phyloP scores from a whole-genome alignment of 2,888 invertebrate species.

The Cephalotes varians region DNA sequence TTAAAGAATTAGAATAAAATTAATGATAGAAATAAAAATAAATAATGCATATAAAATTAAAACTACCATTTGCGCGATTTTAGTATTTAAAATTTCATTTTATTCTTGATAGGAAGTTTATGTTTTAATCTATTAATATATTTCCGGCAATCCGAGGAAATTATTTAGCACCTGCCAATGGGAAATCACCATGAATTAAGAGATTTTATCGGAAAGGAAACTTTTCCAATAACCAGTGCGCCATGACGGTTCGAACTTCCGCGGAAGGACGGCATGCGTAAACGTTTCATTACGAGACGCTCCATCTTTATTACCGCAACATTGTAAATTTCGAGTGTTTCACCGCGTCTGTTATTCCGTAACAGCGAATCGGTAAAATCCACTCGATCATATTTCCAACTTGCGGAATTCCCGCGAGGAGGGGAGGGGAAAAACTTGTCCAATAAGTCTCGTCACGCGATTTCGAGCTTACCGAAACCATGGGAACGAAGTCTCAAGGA shows the following conservation, averaged over 20 bases:
- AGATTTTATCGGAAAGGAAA: conserved; percentile 36
- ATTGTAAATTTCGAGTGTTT: conserved; percentile 48
- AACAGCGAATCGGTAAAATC: conserved; percentile 37
- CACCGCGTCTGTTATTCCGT: conserved; percentile 27
- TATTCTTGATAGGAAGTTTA: neutral
- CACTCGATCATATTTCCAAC: conserved; percentile 23
- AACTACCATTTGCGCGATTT: neutral
- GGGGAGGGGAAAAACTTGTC: conserved; percentile 6
- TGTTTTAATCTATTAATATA: conserved; percentile 16
- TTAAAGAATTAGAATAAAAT: neutral
- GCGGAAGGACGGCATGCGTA: conserved; percentile 24
- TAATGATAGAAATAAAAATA: neutral
- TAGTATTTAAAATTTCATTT: neutral
- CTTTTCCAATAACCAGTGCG: conserved; percentile 42
- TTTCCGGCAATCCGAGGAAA: neutral
- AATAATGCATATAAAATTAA: neutral
- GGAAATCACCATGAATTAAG: conserved; percentile 39
- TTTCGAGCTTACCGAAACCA: conserved; percentile 58
- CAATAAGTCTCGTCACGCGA: conserved; percentile 64
- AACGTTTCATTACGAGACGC: conserved; percentile 35
- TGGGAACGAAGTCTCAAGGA: conserved; percentile 22
- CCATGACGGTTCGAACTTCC: conserved; percentile 24
- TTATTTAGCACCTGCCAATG: conserved; percentile 37
- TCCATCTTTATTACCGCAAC: conserved; percentile 46
- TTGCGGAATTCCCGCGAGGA: conserved; percentile 15